phyloP scores from a whole-genome alignment of 1,140 invertebrate species.

The Charaxes varanes region DNA sequence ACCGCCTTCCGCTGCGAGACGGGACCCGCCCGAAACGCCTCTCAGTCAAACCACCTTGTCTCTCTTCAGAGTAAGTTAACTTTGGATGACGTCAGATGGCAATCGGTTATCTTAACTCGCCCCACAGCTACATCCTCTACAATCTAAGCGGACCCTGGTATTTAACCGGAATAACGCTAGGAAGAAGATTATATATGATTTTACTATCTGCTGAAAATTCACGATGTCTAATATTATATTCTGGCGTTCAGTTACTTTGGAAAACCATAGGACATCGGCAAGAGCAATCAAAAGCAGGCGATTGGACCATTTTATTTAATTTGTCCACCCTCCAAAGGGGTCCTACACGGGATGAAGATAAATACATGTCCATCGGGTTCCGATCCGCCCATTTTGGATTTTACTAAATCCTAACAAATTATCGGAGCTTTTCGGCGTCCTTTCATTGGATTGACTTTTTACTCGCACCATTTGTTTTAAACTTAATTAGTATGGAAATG shows the following conservation, averaged over 20 bases:
- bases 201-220: too few species aligned
- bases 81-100: too few species aligned
- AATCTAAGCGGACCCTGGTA: too few species aligned
- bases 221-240: too few species aligned
- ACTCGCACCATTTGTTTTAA: constrained; percentile 12
- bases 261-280: too few species aligned
- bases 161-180: too few species aligned
- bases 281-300: constrained; percentile 11
- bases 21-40: constrained; percentile 34
- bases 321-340: constrained; percentile 23
- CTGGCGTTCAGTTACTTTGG: too few species aligned
- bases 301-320: constrained; percentile 23
- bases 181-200: too few species aligned
- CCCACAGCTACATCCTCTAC: too few species aligned
- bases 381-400: constrained; percentile 20
- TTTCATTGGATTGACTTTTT: constrained; percentile 9
- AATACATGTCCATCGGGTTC: constrained; percentile 21
- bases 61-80: constrained; percentile 68
- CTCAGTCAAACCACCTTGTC: constrained; percentile 47
- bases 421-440: constrained; percentile 14
- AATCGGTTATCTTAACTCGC: too few species aligned
- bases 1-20: constrained; percentile 40
- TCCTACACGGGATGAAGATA: constrained; percentile 21
- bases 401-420: constrained; percentile 25
- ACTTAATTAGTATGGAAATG: constrained; percentile 1